These are phyloP conservation scores for Amiota mariae DNA, from an alignment of 2,888 invertebrate species.

Conservation along the genomic window DNA sequence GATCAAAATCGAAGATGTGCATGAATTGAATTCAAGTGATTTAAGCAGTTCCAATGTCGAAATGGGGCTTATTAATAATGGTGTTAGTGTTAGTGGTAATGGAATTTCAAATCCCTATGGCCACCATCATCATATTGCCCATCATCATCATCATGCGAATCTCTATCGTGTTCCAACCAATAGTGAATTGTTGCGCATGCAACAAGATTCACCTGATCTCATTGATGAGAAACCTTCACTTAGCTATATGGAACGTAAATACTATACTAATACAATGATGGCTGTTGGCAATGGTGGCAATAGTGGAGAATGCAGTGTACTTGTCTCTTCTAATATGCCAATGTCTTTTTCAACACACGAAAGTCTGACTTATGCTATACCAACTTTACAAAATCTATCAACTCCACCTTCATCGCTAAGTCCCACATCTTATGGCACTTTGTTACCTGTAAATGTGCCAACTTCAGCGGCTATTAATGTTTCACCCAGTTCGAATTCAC, in stretches of 20 bases:
- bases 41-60: conserved; percentile 30
- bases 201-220: conserved; percentile 67
- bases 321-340: conserved; percentile 34
- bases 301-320: conserved; percentile 1
- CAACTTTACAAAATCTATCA: conserved; percentile 57
- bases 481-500: conserved; percentile 50
- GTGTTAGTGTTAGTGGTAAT: conserved; percentile 44
- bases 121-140: conserved; percentile 48
- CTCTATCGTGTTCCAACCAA: conserved; percentile 65
- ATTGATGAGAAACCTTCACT: conserved; percentile 66
- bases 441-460: conserved; percentile 47
- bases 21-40: conserved; percentile 55
- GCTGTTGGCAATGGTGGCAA: conserved; percentile 9
- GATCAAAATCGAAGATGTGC: conserved; percentile 72
- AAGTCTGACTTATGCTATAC: conserved; percentile 36
- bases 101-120: conserved; percentile 42
- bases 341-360: conserved; percentile 25
- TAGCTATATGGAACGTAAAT: conserved; percentile 68
- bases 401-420: conserved; percentile 65
- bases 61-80: not conserved
- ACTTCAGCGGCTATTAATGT: conserved; percentile 42
- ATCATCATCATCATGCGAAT: conserved; percentile 51
- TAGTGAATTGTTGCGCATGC: conserved; percentile 53
- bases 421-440: conserved; percentile 59
- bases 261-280: conserved; percentile 60